Base-by-base conservation (phyloP, 2,797 vertebrate genomes). In the Enteromius unitaeniatus region DNA sequence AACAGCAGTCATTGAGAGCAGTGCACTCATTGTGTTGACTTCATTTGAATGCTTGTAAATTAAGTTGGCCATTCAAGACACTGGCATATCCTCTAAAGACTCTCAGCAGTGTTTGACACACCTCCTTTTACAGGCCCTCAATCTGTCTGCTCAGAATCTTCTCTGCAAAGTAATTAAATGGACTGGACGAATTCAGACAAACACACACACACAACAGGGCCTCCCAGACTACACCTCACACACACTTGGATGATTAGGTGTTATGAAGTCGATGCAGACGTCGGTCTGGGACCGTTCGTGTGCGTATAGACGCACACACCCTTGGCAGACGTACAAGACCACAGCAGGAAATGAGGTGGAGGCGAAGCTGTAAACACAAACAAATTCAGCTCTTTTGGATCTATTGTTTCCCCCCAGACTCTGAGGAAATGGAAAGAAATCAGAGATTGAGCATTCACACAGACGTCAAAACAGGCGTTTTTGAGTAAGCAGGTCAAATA, bases 361-460 rank as follows among this genome's bases (percentile, higher is more conserved):
- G 76, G 74, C 49, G 69, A 80, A 40, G 81, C 55, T 49, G 65
- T 87, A 87, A 90, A 88, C 86, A 86, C 83, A 88, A 89, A 88
- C 86, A 89, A 77, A 85, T 89, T 87, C 26, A 85, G 88, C 75
- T 91, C 75, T 91, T 85, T 74, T 87, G 74, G 73, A 88, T 80
- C 73, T 76, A 78, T 89, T 89, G 79, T 89, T 92, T 90, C 86
- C 80, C 78, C 83, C 90, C 85, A 65, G 85, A 87, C 74, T 79
- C 64, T 87, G 82, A 90, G 85, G 74, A 92, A 86, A 87, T 90
- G 88, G 88, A 88, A 88, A 87, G 83, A 83, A 87, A 84, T 67
- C 11, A 79, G 62, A 89, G 90, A 92, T 90, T 90, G 72, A 89
- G 84, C 87, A 85, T 91, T 91, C 85, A 91, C 89, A 88, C 88